Evolutionary conservation across 2,888 invertebrate species (phyloP).

Genomic region (Tridacna crocea): DNA sequence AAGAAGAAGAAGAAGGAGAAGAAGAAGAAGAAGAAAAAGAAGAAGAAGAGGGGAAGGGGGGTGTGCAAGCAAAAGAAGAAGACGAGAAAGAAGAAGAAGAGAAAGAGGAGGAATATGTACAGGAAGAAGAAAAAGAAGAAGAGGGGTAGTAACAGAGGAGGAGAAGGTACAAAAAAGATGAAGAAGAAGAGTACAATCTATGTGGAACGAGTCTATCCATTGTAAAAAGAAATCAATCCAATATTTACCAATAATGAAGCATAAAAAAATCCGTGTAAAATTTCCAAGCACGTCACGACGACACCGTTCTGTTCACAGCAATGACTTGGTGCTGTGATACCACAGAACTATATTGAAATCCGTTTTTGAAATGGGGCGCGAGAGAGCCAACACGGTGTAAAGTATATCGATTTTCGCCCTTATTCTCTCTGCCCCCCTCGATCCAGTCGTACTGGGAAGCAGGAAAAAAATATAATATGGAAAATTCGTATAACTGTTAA

Average conservation of each 20-base stretch:
- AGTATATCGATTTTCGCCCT: too few species aligned
- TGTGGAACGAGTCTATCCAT: neutral
- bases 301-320: neutral
- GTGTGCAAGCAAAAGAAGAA: neutral
- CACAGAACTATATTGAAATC: too few species aligned
- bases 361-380: too few species aligned
- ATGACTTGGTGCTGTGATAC: too few species aligned
- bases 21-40: slow-evolving; percentile 7
- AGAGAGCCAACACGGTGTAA: too few species aligned
- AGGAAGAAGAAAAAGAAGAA: neutral
- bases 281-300: too few species aligned
- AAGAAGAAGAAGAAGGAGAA: slow-evolving; percentile 4
- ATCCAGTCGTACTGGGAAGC: too few species aligned
- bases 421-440: neutral
- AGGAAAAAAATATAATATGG: too few species aligned
- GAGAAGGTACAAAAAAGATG: neutral
- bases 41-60: neutral
- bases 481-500: too few species aligned
- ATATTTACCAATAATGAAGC: neutral
- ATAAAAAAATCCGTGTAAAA: neutral
- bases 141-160: neutral
- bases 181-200: neutral
- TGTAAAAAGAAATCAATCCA: neutral
- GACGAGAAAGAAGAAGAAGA: neutral
- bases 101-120: neutral